Evolutionary conservation across 2,888 invertebrate species (phyloP).

Genomic region (Subacronicta megacephala): DNA sequence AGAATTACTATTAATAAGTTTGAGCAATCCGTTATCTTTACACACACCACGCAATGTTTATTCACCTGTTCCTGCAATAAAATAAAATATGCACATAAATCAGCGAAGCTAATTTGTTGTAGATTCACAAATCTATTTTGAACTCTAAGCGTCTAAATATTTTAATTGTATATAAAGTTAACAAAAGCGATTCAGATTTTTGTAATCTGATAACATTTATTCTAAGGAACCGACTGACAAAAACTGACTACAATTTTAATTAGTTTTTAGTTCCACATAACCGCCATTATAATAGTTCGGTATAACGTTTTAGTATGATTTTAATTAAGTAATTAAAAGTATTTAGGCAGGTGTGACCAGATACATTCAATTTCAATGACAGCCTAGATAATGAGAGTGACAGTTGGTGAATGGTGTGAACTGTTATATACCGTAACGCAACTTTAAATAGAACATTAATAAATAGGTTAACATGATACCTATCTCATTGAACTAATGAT

Average conservation of each 20-base stretch:
- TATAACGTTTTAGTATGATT: constrained; percentile 22
- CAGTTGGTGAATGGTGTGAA: constrained; percentile 22
- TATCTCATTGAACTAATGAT: too few species aligned
- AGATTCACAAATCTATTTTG: neutral
- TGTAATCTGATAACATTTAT: constrained; percentile 26
- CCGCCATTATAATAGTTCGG: constrained; percentile 1
- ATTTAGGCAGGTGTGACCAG: constrained; percentile 38
- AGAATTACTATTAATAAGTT: neutral
- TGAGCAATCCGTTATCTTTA: constrained; percentile 11
- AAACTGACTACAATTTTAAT: constrained; percentile 29
- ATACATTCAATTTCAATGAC: constrained; percentile 45
- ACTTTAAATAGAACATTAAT: too few species aligned
- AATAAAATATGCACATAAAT: constrained; percentile 7
- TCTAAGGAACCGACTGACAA: constrained; percentile 20
- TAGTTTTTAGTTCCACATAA: constrained; percentile 21
- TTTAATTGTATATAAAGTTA: constrained; percentile 6
- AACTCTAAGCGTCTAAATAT: constrained; percentile 1
- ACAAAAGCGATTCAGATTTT: neutral
- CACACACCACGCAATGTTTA: neutral
- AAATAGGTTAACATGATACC: too few species aligned
- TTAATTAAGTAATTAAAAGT: constrained; percentile 47
- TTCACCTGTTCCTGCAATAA: neutral
- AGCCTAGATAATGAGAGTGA: constrained; percentile 39
- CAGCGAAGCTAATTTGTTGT: constrained; percentile 4
- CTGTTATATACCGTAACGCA: neutral